Base-by-base conservation (phyloP, 64 coral and sea anemone genomes). In the Platygyra sinensis region DNA sequence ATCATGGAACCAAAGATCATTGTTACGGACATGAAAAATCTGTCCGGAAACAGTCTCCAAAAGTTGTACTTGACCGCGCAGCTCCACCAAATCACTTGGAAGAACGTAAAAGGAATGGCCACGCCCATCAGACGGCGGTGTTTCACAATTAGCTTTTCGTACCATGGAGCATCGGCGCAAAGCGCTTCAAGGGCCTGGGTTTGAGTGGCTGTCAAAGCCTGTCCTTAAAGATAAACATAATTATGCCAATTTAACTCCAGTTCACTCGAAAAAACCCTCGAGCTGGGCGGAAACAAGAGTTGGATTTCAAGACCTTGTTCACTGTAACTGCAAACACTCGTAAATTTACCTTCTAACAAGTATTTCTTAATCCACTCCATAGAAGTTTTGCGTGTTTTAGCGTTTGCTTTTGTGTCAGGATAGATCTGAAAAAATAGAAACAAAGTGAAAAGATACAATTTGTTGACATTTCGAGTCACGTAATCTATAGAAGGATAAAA, bases 1-100 rank as follows among this genome's bases (percentile, higher is more conserved):
- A 93, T 97, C 36, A 97, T 71, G 10, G 95, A 97, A 59, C 95
- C 95, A 36, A 97, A 94, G 32, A 97, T 74, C 95, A 97, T 97
- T 38, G 95, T 97, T n/a, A 97, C 91, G 8, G 91, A 88, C 67
- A 97, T 81, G 49, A 80, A 97, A 59, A 91, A 97, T 75, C 89
- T 93, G 7, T 91, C 95, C 31, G 67, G 76, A 91, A 97, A 97
- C 42, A 88, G 74, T 31, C 82, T 52, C 88, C 88, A 94, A 51
- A 90, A 93, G 76, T 91, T 73, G 78, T 97, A 82, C 36, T 78
- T 93, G 20, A 97, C 91, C 8, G 88, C 88, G 29, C 76, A 87
- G 64, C 91, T 90, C 91, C 91, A 97, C 95, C 95, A 97, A 46
- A 90, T 83, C 2, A 97, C 62, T 71, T 97, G 91, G 42, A 88